A percentile compares a stretch with the other conserved stretches of the same genome.
Conservation (phyloP, 2,888 invertebrate species). For the Mystacides longicornis region DNA sequence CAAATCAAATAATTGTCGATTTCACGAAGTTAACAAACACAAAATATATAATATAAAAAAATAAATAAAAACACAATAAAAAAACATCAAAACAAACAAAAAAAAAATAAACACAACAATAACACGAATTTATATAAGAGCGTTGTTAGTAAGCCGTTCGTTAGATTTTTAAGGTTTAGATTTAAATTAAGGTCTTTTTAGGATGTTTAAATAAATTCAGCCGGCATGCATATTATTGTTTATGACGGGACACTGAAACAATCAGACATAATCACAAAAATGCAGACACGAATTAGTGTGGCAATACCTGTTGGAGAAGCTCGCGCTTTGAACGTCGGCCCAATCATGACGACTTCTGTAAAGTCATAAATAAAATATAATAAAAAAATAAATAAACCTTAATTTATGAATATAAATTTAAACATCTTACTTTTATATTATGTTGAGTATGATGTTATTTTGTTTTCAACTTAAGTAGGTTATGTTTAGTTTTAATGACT, state of each 20-base stretch:
- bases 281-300: background rate
- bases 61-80: background rate
- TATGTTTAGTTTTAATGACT: background rate
- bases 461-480: background rate
- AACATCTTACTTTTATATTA: too few species aligned
- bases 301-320: constrained; percentile 62
- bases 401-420: background rate
- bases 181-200: background rate
- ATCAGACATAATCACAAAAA: too few species aligned
- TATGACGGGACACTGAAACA: too few species aligned
- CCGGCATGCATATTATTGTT: too few species aligned
- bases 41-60: background rate
- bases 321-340: constrained; percentile 77
- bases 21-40: background rate
- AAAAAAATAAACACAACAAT: background rate
- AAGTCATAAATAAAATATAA: constrained; percentile 30
- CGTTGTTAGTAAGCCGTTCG: background rate
- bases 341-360: constrained; percentile 65
- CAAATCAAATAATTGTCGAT: background rate
- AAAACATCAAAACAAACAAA: background rate
- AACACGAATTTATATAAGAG: background rate
- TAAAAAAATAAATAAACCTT: background rate
- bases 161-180: background rate
- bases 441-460: too few species aligned
- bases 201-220: too few species aligned